These are phyloP conservation scores for Oscheius sp. DNA, from an alignment of 1,140 invertebrate genomes.

Conservation along the genomic window DNA sequence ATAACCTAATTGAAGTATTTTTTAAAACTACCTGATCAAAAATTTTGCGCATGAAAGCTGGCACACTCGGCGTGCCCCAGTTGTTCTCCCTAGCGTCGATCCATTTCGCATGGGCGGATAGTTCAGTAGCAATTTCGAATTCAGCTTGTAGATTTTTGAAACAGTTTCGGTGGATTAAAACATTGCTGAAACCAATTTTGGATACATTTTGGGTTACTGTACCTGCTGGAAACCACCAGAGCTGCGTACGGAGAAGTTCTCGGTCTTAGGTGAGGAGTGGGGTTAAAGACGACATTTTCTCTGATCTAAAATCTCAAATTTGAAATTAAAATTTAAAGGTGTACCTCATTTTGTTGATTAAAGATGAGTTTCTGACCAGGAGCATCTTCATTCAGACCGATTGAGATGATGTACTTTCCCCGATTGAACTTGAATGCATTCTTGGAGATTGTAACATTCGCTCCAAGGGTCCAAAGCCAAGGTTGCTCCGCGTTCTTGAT, in stretches of 20 bases:
- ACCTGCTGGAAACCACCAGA: constrained; percentile 82
- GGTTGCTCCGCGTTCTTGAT: constrained; percentile 62
- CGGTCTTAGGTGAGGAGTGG: constrained; percentile 75
- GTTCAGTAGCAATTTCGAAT: constrained; percentile 90
- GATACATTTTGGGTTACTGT: constrained; percentile 63
- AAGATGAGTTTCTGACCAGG: constrained; percentile 68
- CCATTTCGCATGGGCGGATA: constrained; percentile 86
- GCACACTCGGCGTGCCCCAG: constrained; percentile 70
- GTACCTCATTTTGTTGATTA: constrained; percentile 76
- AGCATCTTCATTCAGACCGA: constrained; percentile 61
- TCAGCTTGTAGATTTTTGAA: constrained; percentile 83
- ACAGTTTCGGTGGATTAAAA: constrained; percentile 83
- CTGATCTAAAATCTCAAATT: constrained; percentile 78
- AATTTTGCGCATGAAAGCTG: constrained; percentile 66
- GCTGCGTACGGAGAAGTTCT: constrained; percentile 66
- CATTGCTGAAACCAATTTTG: constrained; percentile 72
- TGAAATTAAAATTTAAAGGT: neutral
- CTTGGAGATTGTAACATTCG: constrained; percentile 63
- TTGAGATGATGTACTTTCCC: constrained; percentile 57
- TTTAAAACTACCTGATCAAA: constrained; percentile 54
- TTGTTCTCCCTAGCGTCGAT: constrained; percentile 92
- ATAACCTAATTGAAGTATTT: too few species aligned
- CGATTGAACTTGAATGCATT: constrained; percentile 59
- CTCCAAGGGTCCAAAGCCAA: constrained; percentile 54
- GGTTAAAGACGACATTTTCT: constrained; percentile 81